phyloP scores from a whole-genome alignment of 1,140 invertebrate genomes.

The Drusus annulatus region DNA sequence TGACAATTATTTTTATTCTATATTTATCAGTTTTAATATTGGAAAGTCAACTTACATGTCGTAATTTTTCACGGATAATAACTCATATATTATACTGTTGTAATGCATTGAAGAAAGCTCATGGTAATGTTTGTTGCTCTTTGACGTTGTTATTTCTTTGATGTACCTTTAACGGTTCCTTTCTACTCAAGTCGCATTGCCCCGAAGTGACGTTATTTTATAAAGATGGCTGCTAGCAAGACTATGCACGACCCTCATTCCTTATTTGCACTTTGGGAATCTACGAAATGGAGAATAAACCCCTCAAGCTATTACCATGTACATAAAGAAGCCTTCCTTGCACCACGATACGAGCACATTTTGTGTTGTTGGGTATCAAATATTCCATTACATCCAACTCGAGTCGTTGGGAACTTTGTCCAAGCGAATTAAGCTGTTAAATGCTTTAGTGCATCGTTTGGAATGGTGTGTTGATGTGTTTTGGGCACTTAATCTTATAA shows the following conservation, averaged over 20 bases:
- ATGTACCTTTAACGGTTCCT: too few species aligned
- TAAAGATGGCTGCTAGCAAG: background rate
- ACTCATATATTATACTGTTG: too few species aligned
- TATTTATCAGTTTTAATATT: too few species aligned
- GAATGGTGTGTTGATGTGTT: background rate
- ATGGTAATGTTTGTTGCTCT: too few species aligned
- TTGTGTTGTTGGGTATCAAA: constrained; percentile 54
- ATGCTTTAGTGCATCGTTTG: constrained; percentile 18
- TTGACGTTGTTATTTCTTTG: too few species aligned
- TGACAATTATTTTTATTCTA: too few species aligned
- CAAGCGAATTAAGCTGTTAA: constrained; percentile 24
- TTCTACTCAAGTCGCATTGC: too few species aligned
- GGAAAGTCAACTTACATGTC: too few species aligned
- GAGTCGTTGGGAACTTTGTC: constrained; percentile 22
- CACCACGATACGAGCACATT: constrained; percentile 37
- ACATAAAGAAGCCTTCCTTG: constrained; percentile 49
- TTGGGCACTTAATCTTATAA: background rate
- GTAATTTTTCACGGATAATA: too few species aligned
- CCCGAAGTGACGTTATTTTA: too few species aligned
- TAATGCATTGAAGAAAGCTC: too few species aligned
- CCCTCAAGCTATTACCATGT: constrained; percentile 55
- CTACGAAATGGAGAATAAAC: constrained; percentile 53
- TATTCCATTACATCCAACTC: constrained; percentile 55
- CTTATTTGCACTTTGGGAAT: constrained; percentile 58
- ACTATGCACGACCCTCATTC: constrained; percentile 50